phyloP scores from a whole-genome alignment of 1,140 invertebrate species.

The Xylocopa sonorina region DNA sequence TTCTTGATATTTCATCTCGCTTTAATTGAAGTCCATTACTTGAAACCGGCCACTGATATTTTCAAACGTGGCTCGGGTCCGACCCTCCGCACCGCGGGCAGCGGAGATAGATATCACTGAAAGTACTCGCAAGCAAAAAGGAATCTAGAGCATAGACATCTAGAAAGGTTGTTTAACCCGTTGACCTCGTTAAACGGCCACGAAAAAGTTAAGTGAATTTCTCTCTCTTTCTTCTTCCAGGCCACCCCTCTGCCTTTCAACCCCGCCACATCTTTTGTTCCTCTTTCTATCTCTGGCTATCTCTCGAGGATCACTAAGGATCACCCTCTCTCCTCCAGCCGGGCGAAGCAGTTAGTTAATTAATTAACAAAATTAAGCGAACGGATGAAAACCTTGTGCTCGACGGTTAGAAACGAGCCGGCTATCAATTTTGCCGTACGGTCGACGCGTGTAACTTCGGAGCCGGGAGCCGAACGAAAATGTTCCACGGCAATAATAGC shows the following conservation, averaged over 20 bases:
- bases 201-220: conserved; percentile 55
- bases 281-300: conserved; percentile 19
- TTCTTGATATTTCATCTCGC: conserved; percentile 21
- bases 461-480: not conserved
- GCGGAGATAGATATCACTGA: conserved; percentile 29
- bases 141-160: conserved; percentile 47
- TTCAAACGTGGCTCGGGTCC: conserved; percentile 14
- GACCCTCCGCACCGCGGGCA: too few species aligned
- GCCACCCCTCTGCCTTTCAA: not conserved
- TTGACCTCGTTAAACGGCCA: conserved; percentile 54
- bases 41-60: conserved; percentile 42
- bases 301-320: conserved; percentile 25
- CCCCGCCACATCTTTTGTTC: not conserved
- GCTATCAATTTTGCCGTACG: conserved; percentile 2
- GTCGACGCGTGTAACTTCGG: conserved; percentile 6
- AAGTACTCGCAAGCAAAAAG: conserved; percentile 38
- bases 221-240: conserved; percentile 34
- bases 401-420: not conserved
- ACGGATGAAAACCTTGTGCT: conserved; percentile 15
- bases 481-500: conserved; percentile 1
- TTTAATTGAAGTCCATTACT: conserved; percentile 45
- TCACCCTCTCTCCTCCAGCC: not conserved
- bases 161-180: conserved; percentile 52
- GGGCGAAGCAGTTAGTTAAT: conserved; percentile 41
- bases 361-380: conserved; percentile 56